Evolutionary conservation across 2,113 vertebrate genomes (phyloP).

Genomic region (Amphiprion percula): DNA sequence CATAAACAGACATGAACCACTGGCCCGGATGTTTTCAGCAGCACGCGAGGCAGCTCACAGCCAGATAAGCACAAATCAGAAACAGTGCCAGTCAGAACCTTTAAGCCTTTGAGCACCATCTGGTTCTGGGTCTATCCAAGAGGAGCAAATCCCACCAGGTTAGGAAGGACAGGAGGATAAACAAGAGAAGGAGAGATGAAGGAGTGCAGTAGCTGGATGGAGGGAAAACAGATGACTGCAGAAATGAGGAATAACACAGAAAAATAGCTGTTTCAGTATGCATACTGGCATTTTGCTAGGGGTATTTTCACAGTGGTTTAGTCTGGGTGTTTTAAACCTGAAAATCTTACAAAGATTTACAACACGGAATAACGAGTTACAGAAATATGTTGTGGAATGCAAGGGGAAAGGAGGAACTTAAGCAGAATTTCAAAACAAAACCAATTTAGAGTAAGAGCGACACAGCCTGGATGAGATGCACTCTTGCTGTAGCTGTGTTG

Average conservation of each 20-base stretch:
- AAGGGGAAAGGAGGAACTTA: too few relatives aligned
- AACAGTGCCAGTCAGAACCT: conserved; percentile 60
- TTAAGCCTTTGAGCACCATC: conserved; percentile 72
- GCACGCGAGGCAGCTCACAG: conserved; percentile 58
- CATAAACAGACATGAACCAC: conserved; percentile 74
- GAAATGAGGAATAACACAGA: neutral
- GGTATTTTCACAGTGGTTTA: neutral
- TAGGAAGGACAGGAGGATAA: conserved; percentile 37
- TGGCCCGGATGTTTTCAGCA: conserved; percentile 65
- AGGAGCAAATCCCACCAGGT: conserved; percentile 73
- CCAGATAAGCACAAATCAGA: conserved; percentile 74
- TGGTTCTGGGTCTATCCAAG: conserved; percentile 68
- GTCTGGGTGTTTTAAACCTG: neutral
- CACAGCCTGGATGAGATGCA: too few relatives aligned
- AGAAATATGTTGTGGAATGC: too few relatives aligned
- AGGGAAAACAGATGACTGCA: conserved; percentile 7
- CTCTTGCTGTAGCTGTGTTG: too few relatives aligned
- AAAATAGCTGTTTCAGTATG: neutral
- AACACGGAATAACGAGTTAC: neutral
- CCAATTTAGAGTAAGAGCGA: too few relatives aligned
- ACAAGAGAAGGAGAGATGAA: conserved; percentile 28
- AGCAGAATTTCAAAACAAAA: too few relatives aligned
- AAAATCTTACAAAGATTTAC: neutral
- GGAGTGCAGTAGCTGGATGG: neutral
- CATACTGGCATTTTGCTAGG: neutral